phyloP scores from a whole-genome alignment of 2,888 invertebrate species.

The Chrysolina americana region DNA sequence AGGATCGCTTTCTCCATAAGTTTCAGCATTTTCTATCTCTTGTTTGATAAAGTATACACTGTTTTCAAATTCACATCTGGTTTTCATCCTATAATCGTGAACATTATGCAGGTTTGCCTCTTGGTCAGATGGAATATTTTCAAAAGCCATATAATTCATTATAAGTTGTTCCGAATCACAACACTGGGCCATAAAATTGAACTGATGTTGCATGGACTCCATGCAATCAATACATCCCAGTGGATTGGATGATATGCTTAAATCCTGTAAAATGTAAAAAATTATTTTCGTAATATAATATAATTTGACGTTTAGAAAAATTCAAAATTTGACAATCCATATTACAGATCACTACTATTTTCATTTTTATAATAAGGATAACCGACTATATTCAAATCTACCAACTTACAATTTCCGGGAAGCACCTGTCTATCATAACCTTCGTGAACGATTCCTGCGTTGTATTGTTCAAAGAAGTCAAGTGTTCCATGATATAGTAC shows the following conservation, averaged over 20 bases:
- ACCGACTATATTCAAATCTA: background rate
- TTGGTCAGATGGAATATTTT: background rate
- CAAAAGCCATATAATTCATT: conserved; percentile 9
- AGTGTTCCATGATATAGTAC: conserved; percentile 1
- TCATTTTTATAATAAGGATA: no score
- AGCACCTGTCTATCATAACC: conserved; percentile 31
- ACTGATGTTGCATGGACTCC: conserved; percentile 28
- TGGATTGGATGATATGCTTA: background rate
- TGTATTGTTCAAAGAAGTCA: background rate
- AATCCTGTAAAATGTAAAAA: conserved; percentile 21
- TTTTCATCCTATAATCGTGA: conserved; percentile 3
- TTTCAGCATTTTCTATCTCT: background rate
- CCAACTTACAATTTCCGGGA: conserved; percentile 38
- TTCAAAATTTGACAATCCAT: no score
- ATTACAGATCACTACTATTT: background rate
- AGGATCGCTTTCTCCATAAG: background rate
- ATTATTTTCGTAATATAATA: no score
- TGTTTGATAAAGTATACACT: conserved; percentile 17
- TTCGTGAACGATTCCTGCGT: conserved; percentile 25
- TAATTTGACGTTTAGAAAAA: conserved; percentile 6
- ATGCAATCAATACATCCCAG: conserved; percentile 23
- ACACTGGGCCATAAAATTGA: conserved; percentile 27
- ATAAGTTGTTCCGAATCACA: conserved; percentile 20
- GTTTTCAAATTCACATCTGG: background rate
- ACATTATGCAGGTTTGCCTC: conserved; percentile 14